Conservation (phyloP, 2,797 vertebrate species). For the Odontamblyopus rebecca region DNA sequence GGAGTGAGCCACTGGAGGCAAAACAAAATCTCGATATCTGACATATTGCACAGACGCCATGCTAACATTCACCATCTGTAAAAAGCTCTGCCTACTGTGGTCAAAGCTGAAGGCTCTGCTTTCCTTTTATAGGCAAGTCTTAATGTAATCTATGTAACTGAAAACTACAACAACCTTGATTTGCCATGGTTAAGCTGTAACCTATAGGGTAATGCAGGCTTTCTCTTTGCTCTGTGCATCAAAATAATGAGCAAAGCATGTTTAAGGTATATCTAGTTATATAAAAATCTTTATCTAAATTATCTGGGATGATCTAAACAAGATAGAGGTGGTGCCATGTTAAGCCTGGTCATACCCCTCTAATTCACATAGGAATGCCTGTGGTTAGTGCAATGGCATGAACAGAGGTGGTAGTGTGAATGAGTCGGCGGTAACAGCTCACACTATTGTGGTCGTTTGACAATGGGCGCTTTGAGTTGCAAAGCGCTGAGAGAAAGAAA, state of each 20-base stretch:
- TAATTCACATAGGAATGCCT: constrained; percentile 25
- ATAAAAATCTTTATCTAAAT: neutral
- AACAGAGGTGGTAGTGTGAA: constrained; percentile 16
- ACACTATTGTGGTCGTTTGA: constrained; percentile 37
- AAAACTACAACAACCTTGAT: neutral
- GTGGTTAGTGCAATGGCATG: neutral
- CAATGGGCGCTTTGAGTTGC: constrained; percentile 44
- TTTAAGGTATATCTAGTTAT: neutral
- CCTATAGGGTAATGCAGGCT: neutral
- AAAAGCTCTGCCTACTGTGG: neutral
- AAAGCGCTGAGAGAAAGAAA: constrained; percentile 14
- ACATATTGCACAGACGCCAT: constrained; percentile 53
- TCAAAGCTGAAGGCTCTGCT: neutral
- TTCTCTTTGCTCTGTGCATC: neutral
- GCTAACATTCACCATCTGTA: neutral
- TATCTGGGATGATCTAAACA: neutral
- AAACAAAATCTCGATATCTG: constrained; percentile 48
- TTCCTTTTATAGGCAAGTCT: neutral
- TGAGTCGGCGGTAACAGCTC: constrained; percentile 31
- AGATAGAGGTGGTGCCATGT: neutral
- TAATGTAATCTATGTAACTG: constrained; percentile 1
- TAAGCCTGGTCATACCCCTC: constrained; percentile 11
- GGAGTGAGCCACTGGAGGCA: constrained; percentile 51
- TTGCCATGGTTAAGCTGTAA: neutral
- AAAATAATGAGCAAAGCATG: neutral